Percentiles rank a stretch among this genome's conserved stretches.
Conservation (phyloP, 2,113 vertebrate species). For the Lamprotornis superbus region DNA sequence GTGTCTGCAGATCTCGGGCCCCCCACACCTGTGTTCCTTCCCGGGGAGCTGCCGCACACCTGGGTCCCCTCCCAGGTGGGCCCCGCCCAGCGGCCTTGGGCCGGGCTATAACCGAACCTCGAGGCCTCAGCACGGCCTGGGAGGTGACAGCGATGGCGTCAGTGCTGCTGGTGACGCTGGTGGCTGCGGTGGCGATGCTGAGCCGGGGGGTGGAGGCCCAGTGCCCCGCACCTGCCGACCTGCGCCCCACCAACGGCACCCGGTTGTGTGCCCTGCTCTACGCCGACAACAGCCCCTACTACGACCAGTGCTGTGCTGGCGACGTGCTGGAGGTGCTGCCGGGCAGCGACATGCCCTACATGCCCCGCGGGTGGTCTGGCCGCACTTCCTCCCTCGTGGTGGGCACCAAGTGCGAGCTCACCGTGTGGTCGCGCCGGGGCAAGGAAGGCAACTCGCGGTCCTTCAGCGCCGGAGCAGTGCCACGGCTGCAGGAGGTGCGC, state of each 20-base stretch:
- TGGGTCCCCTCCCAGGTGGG: neutral
- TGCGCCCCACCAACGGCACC: neutral
- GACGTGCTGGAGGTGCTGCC: neutral
- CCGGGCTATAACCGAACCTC: neutral
- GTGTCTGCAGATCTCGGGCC: neutral
- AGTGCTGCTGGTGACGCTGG: neutral
- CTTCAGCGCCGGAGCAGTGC: neutral
- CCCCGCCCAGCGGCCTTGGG: neutral
- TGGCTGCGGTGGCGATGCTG: neutral
- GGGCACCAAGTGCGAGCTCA: conserved; percentile 59
- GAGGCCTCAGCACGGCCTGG: accelerated
- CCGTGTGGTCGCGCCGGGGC: conserved; percentile 62
- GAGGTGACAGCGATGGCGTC: neutral
- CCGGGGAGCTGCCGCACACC: neutral
- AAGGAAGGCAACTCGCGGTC: conserved; percentile 43
- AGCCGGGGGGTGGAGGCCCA: neutral
- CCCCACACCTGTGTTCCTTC: neutral
- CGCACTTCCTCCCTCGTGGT: conserved; percentile 76
- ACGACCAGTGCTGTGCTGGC: conserved; percentile 72
- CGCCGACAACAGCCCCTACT: conserved; percentile 67
- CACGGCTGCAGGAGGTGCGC: conserved; percentile 70
- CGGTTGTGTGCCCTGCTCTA: conserved; percentile 73
- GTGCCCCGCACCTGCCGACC: conserved; percentile 44
- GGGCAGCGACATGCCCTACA: conserved; percentile 58
- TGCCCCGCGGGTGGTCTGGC: conserved; percentile 45